Evolutionary conservation across 2,888 invertebrate species (phyloP).

Genomic region (Aphelenchoides bicaudatus): DNA sequence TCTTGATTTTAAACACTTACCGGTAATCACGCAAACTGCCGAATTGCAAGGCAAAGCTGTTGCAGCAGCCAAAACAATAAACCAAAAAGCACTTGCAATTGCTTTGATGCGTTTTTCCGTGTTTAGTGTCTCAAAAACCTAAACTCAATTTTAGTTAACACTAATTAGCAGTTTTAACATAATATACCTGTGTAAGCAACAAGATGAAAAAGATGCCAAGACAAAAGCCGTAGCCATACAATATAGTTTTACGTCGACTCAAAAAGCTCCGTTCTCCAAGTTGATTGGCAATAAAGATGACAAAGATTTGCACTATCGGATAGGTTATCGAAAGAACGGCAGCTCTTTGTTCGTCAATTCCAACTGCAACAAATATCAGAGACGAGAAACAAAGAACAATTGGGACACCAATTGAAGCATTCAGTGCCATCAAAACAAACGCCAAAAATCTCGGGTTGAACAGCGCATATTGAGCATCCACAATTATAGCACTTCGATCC

Average conservation of each 20-base stretch:
- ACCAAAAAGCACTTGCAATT: slow-evolving; percentile 19
- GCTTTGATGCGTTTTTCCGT: slow-evolving; percentile 19
- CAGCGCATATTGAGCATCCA: slow-evolving; percentile 16
- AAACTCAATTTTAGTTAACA: slow-evolving; percentile 1
- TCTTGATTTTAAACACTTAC: slow-evolving; percentile 15
- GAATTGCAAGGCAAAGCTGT: slow-evolving; percentile 25
- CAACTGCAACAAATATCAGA: slow-evolving; percentile 20
- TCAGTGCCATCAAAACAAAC: slow-evolving; percentile 22
- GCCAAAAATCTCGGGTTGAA: slow-evolving; percentile 24
- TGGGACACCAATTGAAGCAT: slow-evolving; percentile 29
- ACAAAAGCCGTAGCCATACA: slow-evolving; percentile 19
- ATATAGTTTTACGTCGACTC: slow-evolving; percentile 9
- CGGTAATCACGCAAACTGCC: slow-evolving; percentile 24
- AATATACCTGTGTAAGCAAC: slow-evolving; percentile 19
- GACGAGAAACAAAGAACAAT: slow-evolving; percentile 23
- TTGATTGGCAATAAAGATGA: slow-evolving; percentile 13
- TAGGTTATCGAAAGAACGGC: slow-evolving; percentile 18
- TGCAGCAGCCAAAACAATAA: slow-evolving; percentile 22
- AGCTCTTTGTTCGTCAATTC: slow-evolving; percentile 11
- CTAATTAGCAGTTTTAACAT: background rate
- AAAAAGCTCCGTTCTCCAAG: background rate
- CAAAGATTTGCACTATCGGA: slow-evolving; percentile 21
- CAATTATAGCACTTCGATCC: too few relatives aligned
- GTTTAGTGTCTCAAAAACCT: slow-evolving; percentile 10
- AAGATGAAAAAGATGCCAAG: slow-evolving; percentile 16